Conservation (phyloP, 1,140 invertebrate genomes). For the Cotesia glomerata region DNA sequence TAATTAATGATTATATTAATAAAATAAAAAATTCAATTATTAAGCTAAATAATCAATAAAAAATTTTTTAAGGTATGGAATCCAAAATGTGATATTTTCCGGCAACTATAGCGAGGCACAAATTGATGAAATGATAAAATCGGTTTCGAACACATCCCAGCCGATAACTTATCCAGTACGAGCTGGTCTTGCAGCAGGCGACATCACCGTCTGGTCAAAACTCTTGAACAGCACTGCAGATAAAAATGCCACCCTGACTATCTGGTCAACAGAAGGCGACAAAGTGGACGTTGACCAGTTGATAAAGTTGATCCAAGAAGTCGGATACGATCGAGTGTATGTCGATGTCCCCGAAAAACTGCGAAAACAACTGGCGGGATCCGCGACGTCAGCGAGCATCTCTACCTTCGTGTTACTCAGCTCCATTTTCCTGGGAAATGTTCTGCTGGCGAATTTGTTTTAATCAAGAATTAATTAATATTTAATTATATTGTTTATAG, state of each 20-base stretch:
- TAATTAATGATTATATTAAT: conserved; percentile 57
- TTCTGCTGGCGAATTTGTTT: background rate
- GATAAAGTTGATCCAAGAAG: conserved; percentile 66
- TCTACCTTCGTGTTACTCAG: background rate
- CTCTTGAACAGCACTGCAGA: conserved; percentile 59
- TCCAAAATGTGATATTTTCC: conserved; percentile 52
- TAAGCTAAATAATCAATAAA: background rate
- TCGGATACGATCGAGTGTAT: conserved; percentile 71
- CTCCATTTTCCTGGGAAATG: background rate
- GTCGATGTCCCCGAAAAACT: conserved; percentile 73
- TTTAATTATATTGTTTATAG: background rate
- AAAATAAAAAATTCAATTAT: background rate
- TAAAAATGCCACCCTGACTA: conserved; percentile 68
- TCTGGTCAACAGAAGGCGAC: conserved; percentile 74
- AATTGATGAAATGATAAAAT: conserved; percentile 75
- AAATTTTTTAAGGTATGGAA: conserved; percentile 43
- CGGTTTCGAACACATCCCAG: conserved; percentile 67
- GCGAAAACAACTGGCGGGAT: conserved; percentile 58
- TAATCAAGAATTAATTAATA: background rate
- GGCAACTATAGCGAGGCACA: conserved; percentile 73
- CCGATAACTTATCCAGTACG: conserved; percentile 84
- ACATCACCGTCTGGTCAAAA: conserved; percentile 62
- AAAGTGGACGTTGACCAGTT: conserved; percentile 68
- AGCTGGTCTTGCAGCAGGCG: conserved; percentile 74
- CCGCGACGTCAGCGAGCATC: background rate